These are phyloP conservation scores for Agriopis aurantiaria DNA, from an alignment of 2,888 invertebrate genomes.

Conservation along the genomic window DNA sequence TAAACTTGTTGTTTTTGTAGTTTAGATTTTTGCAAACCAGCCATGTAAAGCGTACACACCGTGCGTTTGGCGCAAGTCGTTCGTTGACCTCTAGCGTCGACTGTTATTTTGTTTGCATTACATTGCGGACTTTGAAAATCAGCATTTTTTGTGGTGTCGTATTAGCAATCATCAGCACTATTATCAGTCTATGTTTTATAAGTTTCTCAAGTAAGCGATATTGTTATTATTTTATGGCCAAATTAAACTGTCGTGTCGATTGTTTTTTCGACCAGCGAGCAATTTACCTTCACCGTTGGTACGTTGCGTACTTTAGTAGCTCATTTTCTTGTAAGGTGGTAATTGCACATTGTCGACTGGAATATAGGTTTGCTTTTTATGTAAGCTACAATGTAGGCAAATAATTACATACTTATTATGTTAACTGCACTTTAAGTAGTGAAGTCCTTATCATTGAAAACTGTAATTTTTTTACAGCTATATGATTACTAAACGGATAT, in stretches of 20 bases:
- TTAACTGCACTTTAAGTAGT: conserved; percentile 7
- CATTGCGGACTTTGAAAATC: no score
- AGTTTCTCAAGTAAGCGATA: no score
- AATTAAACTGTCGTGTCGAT: neutral
- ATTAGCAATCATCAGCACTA: no score
- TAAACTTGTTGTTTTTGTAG: no score
- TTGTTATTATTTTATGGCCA: no score
- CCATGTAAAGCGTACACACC: neutral
- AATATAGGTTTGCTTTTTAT: conserved; percentile 27
- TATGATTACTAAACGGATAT: no score
- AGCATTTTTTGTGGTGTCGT: no score
- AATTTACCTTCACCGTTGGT: conserved; percentile 17
- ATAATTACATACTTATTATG: conserved; percentile 12
- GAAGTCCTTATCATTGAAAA: neutral
- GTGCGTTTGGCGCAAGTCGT: no score
- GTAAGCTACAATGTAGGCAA: conserved; percentile 25
- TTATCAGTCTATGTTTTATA: no score
- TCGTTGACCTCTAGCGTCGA: no score
- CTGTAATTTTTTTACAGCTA: neutral
- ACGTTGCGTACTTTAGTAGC: conserved; percentile 26
- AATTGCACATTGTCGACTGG: conserved; percentile 29
- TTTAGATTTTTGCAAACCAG: no score
- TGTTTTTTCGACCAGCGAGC: conserved; percentile 6
- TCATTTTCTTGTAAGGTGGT: conserved; percentile 31
- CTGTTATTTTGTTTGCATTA: no score